phyloP scores from a whole-genome alignment of 2,113 vertebrate species.

The Menura novaehollandiae region DNA sequence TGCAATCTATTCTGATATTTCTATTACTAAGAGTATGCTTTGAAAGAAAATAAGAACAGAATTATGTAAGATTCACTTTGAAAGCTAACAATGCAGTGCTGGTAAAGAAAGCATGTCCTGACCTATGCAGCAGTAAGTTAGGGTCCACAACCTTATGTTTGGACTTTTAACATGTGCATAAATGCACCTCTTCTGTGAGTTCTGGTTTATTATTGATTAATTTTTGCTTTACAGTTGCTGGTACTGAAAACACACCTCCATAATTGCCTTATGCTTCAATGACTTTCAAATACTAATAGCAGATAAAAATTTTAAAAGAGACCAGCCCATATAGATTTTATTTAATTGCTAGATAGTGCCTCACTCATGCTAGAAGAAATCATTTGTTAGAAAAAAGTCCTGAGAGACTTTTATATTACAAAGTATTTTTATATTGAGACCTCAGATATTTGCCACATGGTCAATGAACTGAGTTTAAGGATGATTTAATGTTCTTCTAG shows the following conservation, averaged over 20 bases:
- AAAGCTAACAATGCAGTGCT: not conserved
- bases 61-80: not conserved
- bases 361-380: not conserved
- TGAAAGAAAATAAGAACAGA: not conserved
- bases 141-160: too few species aligned
- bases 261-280: not conserved
- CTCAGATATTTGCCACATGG: not conserved
- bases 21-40: not conserved
- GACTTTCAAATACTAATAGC: not conserved
- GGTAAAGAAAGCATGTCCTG: not conserved
- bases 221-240: not conserved
- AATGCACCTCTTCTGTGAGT: not conserved
- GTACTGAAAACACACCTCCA: not conserved
- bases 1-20: not conserved
- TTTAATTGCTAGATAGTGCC: not conserved
- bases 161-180: accelerated
- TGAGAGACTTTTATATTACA: not conserved
- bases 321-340: accelerated
- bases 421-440: not conserved
- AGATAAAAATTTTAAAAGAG: not conserved
- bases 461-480: not conserved
- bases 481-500: not conserved
- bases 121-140: not conserved
- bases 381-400: not conserved
- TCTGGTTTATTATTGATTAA: not conserved